A percentile compares a stretch with the other conserved stretches of the same genome.
Conservation (phyloP, 2,113 vertebrate genomes). For the Macquaria ambigua region DNA sequence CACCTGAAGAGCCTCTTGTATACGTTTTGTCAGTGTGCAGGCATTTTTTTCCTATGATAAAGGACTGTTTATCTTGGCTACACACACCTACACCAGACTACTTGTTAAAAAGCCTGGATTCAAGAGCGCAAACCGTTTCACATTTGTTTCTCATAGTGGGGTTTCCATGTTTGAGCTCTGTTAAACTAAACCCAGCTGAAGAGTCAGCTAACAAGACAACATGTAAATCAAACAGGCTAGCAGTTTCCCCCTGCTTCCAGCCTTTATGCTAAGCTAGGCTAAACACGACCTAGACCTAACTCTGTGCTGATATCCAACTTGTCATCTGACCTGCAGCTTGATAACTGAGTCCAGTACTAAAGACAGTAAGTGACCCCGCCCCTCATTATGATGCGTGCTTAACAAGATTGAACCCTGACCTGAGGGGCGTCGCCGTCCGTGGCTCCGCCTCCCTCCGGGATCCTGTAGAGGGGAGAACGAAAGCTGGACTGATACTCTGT, state of each 20-base stretch:
- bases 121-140: too few relatives aligned
- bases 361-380: not conserved
- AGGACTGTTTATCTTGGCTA: too few relatives aligned
- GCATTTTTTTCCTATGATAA: too few relatives aligned
- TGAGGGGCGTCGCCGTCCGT: slow-evolving; percentile 13
- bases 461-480: slow-evolving; percentile 62
- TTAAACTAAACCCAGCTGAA: too few relatives aligned
- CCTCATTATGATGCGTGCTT: not conserved
- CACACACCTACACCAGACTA: too few relatives aligned
- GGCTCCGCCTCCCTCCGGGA: slow-evolving; percentile 40
- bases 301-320: not conserved
- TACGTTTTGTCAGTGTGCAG: too few relatives aligned
- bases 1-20: too few relatives aligned
- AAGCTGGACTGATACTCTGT: slow-evolving; percentile 73
- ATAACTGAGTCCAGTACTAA: not conserved
- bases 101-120: too few relatives aligned
- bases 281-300: not conserved
- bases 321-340: not conserved
- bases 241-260: not conserved
- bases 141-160: too few relatives aligned
- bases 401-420: slow-evolving; percentile 50
- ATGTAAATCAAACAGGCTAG: not conserved
- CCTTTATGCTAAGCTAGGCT: slow-evolving; percentile 1
- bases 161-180: too few relatives aligned
- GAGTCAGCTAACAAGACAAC: too few relatives aligned